A percentile compares a stretch with the other conserved stretches of the same genome.
These are phyloP conservation scores for Vanessa atalanta DNA, from an alignment of 1,140 invertebrate species.

Conservation along the genomic window DNA sequence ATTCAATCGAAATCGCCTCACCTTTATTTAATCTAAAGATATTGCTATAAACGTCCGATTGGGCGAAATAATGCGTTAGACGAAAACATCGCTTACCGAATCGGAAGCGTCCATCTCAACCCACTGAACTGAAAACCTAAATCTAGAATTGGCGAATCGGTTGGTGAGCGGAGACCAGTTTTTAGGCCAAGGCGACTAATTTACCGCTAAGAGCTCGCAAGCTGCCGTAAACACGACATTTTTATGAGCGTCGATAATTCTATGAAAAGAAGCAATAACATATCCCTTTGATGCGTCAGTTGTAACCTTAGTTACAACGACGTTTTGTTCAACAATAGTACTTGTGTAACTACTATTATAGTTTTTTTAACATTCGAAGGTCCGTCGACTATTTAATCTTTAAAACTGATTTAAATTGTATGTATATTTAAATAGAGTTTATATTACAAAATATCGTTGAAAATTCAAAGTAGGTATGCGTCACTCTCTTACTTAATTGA, in stretches of 20 bases:
- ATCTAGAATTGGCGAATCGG: conserved; percentile 77
- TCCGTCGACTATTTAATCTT: neutral
- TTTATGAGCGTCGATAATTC: conserved; percentile 58
- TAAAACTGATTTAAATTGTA: too few relatives aligned
- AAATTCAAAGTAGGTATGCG: too few relatives aligned
- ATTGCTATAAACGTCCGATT: conserved; percentile 25
- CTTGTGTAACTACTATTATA: conserved; percentile 12
- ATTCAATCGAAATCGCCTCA: conserved; percentile 6
- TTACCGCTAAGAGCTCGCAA: conserved; percentile 59
- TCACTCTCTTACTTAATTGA: too few relatives aligned
- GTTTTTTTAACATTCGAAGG: conserved; percentile 15
- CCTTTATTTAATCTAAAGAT: conserved; percentile 27
- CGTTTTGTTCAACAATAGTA: conserved; percentile 22
- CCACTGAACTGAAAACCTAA: conserved; percentile 79
- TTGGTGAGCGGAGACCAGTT: conserved; percentile 58
- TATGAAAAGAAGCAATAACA: conserved; percentile 30
- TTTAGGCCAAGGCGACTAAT: conserved; percentile 78
- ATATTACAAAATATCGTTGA: neutral
- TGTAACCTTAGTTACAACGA: conserved; percentile 19
- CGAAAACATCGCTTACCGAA: conserved; percentile 37
- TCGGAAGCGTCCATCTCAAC: conserved; percentile 68
- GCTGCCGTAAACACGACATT: conserved; percentile 53
- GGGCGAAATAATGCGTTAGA: conserved; percentile 26
- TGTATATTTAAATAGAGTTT: neutral
- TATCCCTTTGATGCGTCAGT: conserved; percentile 30